Base-by-base conservation (phyloP, 2,113 vertebrate genomes). In the Phainopepla nitens region DNA sequence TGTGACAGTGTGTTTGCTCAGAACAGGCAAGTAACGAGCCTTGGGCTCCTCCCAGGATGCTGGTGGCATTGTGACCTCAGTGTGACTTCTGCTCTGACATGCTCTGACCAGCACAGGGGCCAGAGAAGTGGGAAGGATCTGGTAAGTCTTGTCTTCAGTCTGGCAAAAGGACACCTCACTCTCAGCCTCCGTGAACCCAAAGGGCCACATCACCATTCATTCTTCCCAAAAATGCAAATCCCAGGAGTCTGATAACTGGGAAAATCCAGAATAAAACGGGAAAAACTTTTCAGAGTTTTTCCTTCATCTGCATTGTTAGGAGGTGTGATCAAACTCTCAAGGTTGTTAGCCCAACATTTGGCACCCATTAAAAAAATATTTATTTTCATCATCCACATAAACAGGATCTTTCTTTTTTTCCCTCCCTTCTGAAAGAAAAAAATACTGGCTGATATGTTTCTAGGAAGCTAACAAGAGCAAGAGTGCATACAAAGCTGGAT, bases 271-370 rank as follows among this genome's bases (percentile, higher is more conserved):
- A 8, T 39, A 64, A 89, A 96, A 69, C 50, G 65, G 11, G 39
- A 80, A 53, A 90, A 89, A 56, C 73, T 76, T 35, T 65, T 53
- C 42, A 41, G 14, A 85, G 14, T 77, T 94, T 85, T 82, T 33
- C 54, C 36, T 91, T 93, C 35, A 33, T 85, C 57, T 62, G 58
- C 78, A 51, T 66, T 88, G 92, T 69, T 82, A 57, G 31, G 44
- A 95, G 39, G 47, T 6, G 0, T 53, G 75, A 45, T 29, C 9
- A 82, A 61, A 61, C 36, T 77, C 42, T 76, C 75, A 85, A 86
- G 77, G 42, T 93, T 82, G 56, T 49, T 80, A 80, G 66, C 54
- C 35, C 82, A 62, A 86, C 7, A 61, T 91, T 88, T 93, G 75
- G 54, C 62, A 77, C 58, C 41, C 36, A 35, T 89, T 86, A 20